phyloP scores from a whole-genome alignment of 1,140 invertebrate species.

The Drosophila obscura region DNA sequence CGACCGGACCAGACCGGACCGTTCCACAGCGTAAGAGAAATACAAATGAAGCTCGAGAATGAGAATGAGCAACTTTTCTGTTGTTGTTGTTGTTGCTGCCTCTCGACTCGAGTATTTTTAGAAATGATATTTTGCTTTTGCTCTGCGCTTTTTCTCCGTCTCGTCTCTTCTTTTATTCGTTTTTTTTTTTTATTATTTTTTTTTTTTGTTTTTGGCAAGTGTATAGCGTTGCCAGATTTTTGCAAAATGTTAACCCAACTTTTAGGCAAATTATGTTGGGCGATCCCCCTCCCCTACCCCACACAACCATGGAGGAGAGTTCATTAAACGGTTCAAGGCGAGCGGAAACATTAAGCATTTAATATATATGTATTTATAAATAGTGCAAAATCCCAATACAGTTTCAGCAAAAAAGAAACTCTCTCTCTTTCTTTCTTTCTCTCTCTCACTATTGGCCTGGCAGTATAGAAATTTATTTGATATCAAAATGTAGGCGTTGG shows the following conservation, averaged over 20 bases:
- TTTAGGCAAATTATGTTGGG: not conserved
- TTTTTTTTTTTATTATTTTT: conserved; percentile 23
- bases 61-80: conserved; percentile 27
- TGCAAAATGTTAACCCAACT: not conserved
- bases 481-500: conserved; percentile 47
- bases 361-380: conserved; percentile 55
- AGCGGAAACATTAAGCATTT: conserved; percentile 73
- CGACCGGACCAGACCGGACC: conserved; percentile 2
- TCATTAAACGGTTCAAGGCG: conserved; percentile 78
- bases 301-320: conserved; percentile 28
- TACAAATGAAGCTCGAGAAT: conserved; percentile 29
- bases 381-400: conserved; percentile 42
- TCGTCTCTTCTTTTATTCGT: not conserved
- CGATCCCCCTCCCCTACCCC: not conserved
- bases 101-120: conserved; percentile 49
- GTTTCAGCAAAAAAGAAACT: conserved; percentile 38
- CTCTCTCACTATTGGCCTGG: conserved; percentile 14
- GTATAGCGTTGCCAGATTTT: conserved; percentile 7
- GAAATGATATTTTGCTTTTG: conserved; percentile 59
- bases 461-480: conserved; percentile 45
- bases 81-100: conserved; percentile 35
- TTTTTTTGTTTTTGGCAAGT: conserved; percentile 7
- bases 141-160: conserved; percentile 4
- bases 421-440: too few relatives aligned
- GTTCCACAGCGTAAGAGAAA: conserved; percentile 43